Evolutionary conservation across 1,140 invertebrate species (phyloP), one percentile per base, ranked within the genome.

Genomic region (Drosophila suzukii): DNA sequence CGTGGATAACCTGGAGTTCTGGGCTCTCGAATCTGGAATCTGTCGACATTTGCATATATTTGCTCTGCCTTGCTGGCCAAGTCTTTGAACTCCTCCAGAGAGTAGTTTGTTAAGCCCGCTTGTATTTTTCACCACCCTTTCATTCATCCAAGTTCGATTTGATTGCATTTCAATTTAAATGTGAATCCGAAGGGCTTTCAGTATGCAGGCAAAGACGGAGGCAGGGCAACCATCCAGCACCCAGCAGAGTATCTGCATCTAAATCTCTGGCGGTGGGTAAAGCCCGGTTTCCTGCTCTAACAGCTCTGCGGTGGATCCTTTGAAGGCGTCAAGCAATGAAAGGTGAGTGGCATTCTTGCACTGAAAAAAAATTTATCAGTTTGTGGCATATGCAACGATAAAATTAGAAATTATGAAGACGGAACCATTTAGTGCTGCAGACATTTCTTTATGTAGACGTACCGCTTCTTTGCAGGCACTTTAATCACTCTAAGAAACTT

Each of bases 81-180:
- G 70, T 70, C 79, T 66, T 58, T 78, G 68, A 65, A 70, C 79
- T 71, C 55, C 47, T 13, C 27, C 12, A 20, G 15, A 7, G 24
- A n/a, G 56, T 6, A 44, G 30, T 73, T 58, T 65, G 51, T 56
- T 49, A 54, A 47, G 24, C 17, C 50, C 51, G 70, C 56, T 60
- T 59, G 38, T 47, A 59, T 62, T 62, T 58, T 7, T 46, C 51
- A 36, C 15, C 24, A 61, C 58, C 30, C 24, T 11, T 11, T 7
- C 17, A 15, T 51, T 20, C 17, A 8, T 7, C 7, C 17, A 15
- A 51, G 4, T 27, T 55, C 49, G 53, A 17, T 47, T 72, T 55
- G 55, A 72, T 63, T 73, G 38, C 74, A 65, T 73, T 54, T 62
- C 75, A 50, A 67, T 73, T 73, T 73, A 61, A 73, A 73, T 61